These are phyloP conservation scores for Catocala fraxini DNA, from an alignment of 2,888 invertebrate genomes.

Conservation along the genomic window DNA sequence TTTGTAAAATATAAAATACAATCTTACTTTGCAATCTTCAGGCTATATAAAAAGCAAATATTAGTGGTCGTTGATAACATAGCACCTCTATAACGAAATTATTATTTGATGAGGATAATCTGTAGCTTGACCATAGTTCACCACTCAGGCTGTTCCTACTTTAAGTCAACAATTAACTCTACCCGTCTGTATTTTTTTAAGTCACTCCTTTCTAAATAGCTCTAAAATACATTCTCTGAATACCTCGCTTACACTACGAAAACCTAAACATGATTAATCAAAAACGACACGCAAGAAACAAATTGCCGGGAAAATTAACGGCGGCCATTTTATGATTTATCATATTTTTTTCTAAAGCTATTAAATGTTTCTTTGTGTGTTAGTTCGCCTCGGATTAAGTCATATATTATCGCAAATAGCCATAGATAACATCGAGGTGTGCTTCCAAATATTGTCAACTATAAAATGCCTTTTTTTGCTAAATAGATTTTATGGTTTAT, in stretches of 20 bases:
- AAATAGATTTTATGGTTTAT: slow-evolving; percentile 7
- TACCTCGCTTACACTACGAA: slow-evolving; percentile 33
- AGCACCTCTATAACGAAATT: too few species aligned
- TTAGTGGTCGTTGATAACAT: too few species aligned
- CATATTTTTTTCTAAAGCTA: slow-evolving; percentile 39
- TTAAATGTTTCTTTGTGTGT: slow-evolving; percentile 38
- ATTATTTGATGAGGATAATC: too few species aligned
- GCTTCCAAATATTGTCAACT: slow-evolving; percentile 49
- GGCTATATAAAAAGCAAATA: too few species aligned
- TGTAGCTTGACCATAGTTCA: too few species aligned
- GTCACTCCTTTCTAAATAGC: background rate
- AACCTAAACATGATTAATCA: slow-evolving; percentile 63
- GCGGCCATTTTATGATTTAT: slow-evolving; percentile 46
- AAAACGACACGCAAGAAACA: slow-evolving; percentile 60
- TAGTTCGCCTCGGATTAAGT: slow-evolving; percentile 70
- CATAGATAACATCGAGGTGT: slow-evolving; percentile 72
- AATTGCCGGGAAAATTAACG: slow-evolving; percentile 67
- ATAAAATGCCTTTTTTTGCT: slow-evolving; percentile 31
- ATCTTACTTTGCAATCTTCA: too few species aligned
- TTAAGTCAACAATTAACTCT: too few species aligned
- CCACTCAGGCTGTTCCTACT: too few species aligned
- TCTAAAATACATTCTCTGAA: background rate
- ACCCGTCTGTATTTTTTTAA: background rate
- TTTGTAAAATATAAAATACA: too few species aligned
- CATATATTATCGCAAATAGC: slow-evolving; percentile 84